Conservation (phyloP, 53 echinoderm and acorn worm genomes). For the Hippasteria phrygiana region DNA sequence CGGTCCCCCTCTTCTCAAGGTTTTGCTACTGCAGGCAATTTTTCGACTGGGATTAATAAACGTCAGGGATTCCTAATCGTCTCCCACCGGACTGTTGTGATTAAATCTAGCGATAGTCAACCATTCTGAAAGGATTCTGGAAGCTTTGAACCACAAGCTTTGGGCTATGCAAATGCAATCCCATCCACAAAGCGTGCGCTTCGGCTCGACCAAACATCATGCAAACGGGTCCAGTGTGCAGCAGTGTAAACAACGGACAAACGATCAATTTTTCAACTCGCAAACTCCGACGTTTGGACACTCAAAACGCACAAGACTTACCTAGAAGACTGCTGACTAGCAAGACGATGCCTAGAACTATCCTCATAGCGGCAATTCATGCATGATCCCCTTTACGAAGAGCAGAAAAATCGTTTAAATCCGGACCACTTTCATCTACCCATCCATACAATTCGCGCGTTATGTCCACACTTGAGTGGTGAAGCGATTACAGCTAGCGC, state of each 20-base stretch:
- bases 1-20: too few relatives aligned
- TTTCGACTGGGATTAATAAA: neutral
- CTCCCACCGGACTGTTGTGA: too few relatives aligned
- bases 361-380: slow-evolving; percentile 55
- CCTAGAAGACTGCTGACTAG: neutral
- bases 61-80: too few relatives aligned
- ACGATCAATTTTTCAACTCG: neutral
- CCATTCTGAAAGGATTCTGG: too few relatives aligned
- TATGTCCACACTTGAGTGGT: too few relatives aligned
- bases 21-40: neutral
- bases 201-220: too few relatives aligned
- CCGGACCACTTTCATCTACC: neutral
- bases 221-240: too few relatives aligned
- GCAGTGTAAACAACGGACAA: neutral
- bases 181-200: too few relatives aligned
- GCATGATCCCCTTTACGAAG: slow-evolving; percentile 8
- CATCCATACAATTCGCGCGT: neutral
- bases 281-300: neutral
- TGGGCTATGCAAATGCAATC: too few relatives aligned
- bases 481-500: too few relatives aligned
- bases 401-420: slow-evolving; percentile 23
- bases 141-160: too few relatives aligned
- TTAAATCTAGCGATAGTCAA: too few relatives aligned
- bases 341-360: slow-evolving; percentile 42
- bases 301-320: neutral